phyloP scores from a whole-genome alignment of 1,140 invertebrate species.

The Drosophila saltans region DNA sequence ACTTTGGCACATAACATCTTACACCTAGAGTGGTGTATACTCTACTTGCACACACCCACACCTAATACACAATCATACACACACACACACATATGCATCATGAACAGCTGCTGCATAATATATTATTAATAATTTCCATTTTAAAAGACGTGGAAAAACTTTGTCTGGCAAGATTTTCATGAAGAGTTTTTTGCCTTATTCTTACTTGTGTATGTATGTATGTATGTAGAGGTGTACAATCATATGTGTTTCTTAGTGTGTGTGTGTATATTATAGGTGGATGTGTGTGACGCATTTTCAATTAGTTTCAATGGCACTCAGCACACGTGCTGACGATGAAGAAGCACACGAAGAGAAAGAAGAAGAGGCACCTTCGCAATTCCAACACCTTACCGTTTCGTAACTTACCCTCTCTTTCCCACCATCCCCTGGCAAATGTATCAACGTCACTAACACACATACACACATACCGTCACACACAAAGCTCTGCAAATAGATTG shows the following conservation, averaged over 20 bases:
- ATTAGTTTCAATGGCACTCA: conserved; percentile 68
- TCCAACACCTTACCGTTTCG: conserved; percentile 4
- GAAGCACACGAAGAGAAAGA: conserved; percentile 19
- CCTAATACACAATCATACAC: background rate
- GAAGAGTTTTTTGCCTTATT: conserved; percentile 34
- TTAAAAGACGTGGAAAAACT: conserved; percentile 56
- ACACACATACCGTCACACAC: background rate
- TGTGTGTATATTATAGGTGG: conserved; percentile 5
- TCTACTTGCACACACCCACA: conserved; percentile 17
- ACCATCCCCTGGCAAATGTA: conserved; percentile 42
- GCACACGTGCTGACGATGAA: conserved; percentile 46
- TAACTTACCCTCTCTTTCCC: background rate
- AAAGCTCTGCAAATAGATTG: conserved; percentile 64
- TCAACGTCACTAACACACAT: conserved; percentile 47
- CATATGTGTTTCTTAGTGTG: conserved; percentile 10
- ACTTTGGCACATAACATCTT: conserved; percentile 15
- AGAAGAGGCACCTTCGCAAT: background rate
- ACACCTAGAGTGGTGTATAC: conserved; percentile 14
- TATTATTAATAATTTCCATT: conserved; percentile 60
- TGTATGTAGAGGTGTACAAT: conserved; percentile 1
- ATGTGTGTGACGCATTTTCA: conserved; percentile 55
- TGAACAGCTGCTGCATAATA: conserved; percentile 62
- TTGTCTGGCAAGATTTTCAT: conserved; percentile 54
- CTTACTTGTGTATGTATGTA: background rate
- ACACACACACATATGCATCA: conserved; percentile 26